Percentiles rank a stretch among this genome's conserved stretches.
Evolutionary conservation across 2,888 invertebrate genomes (phyloP).

Genomic region (Drosophila pseudotakahashii): DNA sequence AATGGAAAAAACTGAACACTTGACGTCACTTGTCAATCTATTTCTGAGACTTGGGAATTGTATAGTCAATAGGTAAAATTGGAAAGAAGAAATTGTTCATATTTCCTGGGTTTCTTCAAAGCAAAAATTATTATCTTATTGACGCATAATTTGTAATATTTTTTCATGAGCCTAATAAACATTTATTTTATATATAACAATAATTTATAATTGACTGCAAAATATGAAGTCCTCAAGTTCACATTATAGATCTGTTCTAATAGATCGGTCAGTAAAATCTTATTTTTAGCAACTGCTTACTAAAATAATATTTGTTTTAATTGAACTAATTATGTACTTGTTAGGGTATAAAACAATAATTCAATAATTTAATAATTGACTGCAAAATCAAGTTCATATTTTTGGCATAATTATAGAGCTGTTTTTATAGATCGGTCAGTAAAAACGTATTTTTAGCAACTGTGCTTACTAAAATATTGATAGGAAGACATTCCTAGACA

Average conservation of each 20-base stretch:
- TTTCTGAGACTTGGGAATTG: neutral
- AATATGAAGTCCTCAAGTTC: too few species aligned
- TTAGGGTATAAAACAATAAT: too few species aligned
- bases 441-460: too few species aligned
- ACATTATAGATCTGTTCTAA: neutral
- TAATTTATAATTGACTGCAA: too few species aligned
- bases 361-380: too few species aligned
- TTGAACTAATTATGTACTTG: too few species aligned
- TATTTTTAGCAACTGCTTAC: too few species aligned
- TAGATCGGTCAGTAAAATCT: neutral
- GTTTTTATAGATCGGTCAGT: neutral
- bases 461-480: neutral
- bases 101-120: neutral
- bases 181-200: too few species aligned
- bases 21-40: slow-evolving; percentile 43
- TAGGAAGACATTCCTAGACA: neutral
- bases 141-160: neutral
- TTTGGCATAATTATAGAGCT: too few species aligned
- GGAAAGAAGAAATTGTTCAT: neutral
- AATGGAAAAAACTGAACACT: slow-evolving; percentile 4
- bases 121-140: neutral
- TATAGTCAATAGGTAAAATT: neutral
- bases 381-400: too few species aligned
- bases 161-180: neutral
- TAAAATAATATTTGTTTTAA: too few species aligned